Percentiles rank a stretch among this genome's conserved stretches.
These are phyloP conservation scores for Mactra quadrangularis DNA, from an alignment of 1,140 invertebrate genomes.

Conservation along the genomic window DNA sequence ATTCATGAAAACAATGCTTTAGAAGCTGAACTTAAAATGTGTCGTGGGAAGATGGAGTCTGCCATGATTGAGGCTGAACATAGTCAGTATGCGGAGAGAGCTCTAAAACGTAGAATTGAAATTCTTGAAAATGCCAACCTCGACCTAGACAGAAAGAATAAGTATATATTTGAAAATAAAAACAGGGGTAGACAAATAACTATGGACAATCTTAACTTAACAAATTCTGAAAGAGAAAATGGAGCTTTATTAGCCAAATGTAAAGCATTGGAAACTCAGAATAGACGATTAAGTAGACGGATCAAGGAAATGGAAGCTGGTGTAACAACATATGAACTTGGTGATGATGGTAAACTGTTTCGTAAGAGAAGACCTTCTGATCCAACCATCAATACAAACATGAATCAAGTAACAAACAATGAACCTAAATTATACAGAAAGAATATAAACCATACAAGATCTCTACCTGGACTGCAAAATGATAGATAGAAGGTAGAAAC, in stretches of 20 bases:
- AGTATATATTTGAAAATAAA: slow-evolving; percentile 18
- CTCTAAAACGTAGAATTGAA: slow-evolving; percentile 45
- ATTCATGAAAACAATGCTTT: slow-evolving; percentile 28
- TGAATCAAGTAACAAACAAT: slow-evolving; percentile 7
- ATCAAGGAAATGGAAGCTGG: slow-evolving; percentile 39
- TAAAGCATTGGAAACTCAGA: slow-evolving; percentile 29
- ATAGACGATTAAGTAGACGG: neutral
- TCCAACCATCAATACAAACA: slow-evolving; percentile 33
- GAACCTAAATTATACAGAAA: too few relatives aligned
- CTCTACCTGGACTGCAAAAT: too few relatives aligned
- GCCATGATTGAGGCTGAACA: slow-evolving; percentile 11
- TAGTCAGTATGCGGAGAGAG: slow-evolving; percentile 2
- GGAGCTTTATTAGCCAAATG: slow-evolving; percentile 21
- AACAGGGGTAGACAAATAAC: slow-evolving; percentile 41
- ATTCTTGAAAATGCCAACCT: slow-evolving; percentile 45
- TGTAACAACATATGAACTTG: slow-evolving; percentile 2
- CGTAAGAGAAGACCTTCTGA: neutral
- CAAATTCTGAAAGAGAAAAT: slow-evolving; percentile 45
- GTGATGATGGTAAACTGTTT: neutral
- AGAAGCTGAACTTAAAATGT: slow-evolving; percentile 33
- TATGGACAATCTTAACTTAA: slow-evolving; percentile 44
- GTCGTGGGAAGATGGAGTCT: slow-evolving; percentile 28
- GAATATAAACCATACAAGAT: too few relatives aligned
- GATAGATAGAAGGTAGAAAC: too few relatives aligned
- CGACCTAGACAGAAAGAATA: slow-evolving; percentile 44